Percentiles rank a stretch among this genome's conserved stretches.
Evolutionary conservation across 2,113 vertebrate genomes (phyloP).

Genomic region (Mohoua ochrocephala): DNA sequence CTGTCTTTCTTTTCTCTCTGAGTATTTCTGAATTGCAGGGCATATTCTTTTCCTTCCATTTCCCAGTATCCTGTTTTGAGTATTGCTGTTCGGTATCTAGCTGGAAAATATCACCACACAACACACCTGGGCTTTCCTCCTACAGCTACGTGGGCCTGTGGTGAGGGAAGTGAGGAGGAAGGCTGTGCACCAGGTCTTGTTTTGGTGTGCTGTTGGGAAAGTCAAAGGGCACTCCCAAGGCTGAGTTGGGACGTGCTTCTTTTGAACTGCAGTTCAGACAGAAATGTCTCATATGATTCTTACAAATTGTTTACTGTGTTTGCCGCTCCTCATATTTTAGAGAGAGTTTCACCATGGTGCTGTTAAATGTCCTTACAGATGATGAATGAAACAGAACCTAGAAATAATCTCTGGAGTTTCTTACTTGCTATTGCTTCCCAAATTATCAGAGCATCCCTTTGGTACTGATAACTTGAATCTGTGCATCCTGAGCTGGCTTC

Average conservation of each 20-base stretch:
- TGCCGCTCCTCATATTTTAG: neutral
- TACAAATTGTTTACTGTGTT: neutral
- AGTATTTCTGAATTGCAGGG: neutral
- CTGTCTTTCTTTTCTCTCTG: neutral
- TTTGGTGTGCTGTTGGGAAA: slow-evolving; percentile 10
- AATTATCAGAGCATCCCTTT: neutral
- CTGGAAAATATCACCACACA: slow-evolving; percentile 6
- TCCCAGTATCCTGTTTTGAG: neutral
- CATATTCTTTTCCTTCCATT: neutral
- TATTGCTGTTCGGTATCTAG: neutral
- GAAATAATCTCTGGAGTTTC: neutral
- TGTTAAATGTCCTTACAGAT: neutral
- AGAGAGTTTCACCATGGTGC: neutral
- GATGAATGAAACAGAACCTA: neutral
- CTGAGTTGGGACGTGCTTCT: slow-evolving; percentile 1
- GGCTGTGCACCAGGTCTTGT: neutral
- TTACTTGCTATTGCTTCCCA: neutral
- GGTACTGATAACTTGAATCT: neutral
- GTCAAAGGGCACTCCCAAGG: slow-evolving; percentile 8
- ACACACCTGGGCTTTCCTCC: slow-evolving; percentile 45
- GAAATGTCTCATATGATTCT: neutral
- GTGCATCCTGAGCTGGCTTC: neutral
- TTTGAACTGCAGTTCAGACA: slow-evolving; percentile 37
- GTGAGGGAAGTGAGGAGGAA: slow-evolving; percentile 10
- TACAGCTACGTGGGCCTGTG: slow-evolving; percentile 11